Conservation (phyloP, 2,888 invertebrate species). For the Eugnorisma glareosa region DNA sequence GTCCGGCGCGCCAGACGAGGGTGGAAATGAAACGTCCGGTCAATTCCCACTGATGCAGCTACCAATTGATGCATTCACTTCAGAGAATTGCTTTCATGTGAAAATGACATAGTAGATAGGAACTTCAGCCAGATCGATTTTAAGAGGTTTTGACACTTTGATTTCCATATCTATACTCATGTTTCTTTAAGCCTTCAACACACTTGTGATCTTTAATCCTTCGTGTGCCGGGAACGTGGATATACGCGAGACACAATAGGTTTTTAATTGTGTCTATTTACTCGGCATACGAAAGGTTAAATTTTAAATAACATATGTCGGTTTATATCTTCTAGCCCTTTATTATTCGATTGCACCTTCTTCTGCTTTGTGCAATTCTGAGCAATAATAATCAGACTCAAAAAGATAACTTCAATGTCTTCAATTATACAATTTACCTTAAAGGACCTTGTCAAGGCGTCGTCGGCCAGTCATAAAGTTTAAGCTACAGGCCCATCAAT, state of each 20-base stretch:
- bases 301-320: neutral
- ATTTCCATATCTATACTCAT: neutral
- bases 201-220: neutral
- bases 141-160: neutral
- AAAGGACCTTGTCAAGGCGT: neutral
- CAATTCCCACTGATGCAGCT: conserved; percentile 28
- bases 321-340: neutral
- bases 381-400: neutral
- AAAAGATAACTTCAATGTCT: too few species aligned
- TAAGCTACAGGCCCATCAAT: neutral
- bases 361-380: neutral
- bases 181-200: neutral
- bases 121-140: neutral
- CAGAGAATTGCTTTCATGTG: conserved; percentile 19
- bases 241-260: too few species aligned
- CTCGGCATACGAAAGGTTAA: too few species aligned
- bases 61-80: conserved; percentile 16
- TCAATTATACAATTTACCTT: neutral
- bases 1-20: conserved; percentile 36
- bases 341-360: neutral
- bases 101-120: neutral
- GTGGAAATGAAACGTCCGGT: conserved; percentile 60
- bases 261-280: too few species aligned
- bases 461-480: neutral
- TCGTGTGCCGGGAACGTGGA: too few species aligned